A percentile compares a stretch with the other conserved stretches of the same genome.
Conservation (phyloP, 2,888 invertebrate species). For the Tenthredo scrophulariae region DNA sequence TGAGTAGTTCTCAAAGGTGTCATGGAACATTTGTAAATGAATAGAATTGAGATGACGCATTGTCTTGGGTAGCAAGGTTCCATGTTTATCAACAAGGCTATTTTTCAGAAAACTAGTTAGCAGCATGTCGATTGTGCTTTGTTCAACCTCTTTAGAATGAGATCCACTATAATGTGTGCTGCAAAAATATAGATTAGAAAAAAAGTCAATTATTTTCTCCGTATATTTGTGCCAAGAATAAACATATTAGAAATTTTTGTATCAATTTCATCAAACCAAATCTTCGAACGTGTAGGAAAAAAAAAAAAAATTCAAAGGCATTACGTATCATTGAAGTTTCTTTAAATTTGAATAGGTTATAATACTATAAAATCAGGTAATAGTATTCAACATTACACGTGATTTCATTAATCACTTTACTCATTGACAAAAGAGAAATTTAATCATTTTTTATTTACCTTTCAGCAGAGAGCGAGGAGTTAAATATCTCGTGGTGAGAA, state of each 20-base stretch:
- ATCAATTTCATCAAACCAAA: background rate
- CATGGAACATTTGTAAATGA: background rate
- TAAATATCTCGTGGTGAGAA: background rate
- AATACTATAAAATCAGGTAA: background rate
- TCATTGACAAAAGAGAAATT: background rate
- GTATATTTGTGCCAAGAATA: background rate
- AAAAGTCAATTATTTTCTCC: background rate
- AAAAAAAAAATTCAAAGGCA: background rate
- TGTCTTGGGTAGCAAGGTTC: slow-evolving; percentile 8
- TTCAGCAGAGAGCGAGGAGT: background rate
- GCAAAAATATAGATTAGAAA: background rate
- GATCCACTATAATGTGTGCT: background rate
- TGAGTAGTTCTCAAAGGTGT: slow-evolving; percentile 24
- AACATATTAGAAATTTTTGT: background rate
- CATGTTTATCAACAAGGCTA: slow-evolving; percentile 7
- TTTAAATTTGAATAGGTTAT: background rate
- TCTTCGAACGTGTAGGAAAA: background rate
- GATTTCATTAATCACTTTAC: background rate
- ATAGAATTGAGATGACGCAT: slow-evolving; percentile 23
- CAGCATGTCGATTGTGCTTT: slow-evolving; percentile 16
- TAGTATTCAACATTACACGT: background rate
- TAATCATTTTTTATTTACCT: slow-evolving; percentile 14
- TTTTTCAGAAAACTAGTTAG: slow-evolving; percentile 14
- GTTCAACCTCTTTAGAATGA: background rate
- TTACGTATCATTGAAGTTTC: background rate